Conservation (phyloP, 2,797 vertebrate genomes). For the Premnoplex brunnescens region DNA sequence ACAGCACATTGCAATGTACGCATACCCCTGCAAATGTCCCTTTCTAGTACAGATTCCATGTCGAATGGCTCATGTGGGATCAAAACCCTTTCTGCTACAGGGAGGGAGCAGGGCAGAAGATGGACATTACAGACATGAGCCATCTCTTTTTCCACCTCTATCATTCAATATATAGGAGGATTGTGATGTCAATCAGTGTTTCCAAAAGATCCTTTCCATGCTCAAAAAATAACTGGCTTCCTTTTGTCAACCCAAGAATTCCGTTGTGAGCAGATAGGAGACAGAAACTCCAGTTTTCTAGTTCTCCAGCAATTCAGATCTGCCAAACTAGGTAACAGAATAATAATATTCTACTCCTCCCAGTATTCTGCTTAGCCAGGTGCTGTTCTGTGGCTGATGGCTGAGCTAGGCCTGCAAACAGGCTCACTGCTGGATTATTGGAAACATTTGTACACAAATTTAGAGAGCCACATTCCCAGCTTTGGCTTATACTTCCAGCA, state of each 20-base stretch:
- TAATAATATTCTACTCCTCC: not conserved
- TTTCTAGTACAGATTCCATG: not conserved
- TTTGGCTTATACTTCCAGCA: not conserved
- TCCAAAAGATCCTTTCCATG: not conserved
- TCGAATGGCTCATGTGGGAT: not conserved
- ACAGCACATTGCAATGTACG: fast-evolving
- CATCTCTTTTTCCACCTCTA: not conserved
- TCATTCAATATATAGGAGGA: fast-evolving
- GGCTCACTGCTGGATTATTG: not conserved
- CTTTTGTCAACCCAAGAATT: not conserved
- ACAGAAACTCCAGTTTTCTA: not conserved
- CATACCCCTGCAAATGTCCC: not conserved
- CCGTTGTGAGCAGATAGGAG: not conserved
- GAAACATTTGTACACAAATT: not conserved
- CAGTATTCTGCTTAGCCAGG: not conserved
- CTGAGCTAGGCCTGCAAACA: not conserved
- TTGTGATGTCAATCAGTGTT: not conserved
- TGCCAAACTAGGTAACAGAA: not conserved
- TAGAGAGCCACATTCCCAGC: not conserved
- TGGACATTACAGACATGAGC: not conserved
- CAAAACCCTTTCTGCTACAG: not conserved
- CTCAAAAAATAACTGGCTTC: not conserved
- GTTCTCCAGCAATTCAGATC: not conserved
- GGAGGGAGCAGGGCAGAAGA: not conserved
- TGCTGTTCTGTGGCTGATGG: not conserved